Evolutionary conservation across 2,113 vertebrate genomes (phyloP).

Genomic region (Ornithorhynchus anatinus): DNA sequence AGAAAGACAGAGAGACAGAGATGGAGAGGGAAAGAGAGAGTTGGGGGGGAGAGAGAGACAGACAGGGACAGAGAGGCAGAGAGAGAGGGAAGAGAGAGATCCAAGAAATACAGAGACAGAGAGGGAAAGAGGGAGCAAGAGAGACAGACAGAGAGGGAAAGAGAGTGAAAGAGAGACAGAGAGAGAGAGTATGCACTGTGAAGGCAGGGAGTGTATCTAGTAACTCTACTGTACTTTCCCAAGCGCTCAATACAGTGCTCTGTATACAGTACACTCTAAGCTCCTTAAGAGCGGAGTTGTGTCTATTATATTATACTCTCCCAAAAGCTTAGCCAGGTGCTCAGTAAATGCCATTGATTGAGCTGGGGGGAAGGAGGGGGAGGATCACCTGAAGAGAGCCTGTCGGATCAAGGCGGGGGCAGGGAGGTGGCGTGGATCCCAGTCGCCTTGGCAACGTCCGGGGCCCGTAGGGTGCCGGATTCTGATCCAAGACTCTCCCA

Average conservation of each 20-base stretch:
- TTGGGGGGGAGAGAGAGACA: background rate
- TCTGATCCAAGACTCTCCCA: background rate
- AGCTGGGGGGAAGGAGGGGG: too few species aligned
- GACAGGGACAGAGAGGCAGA: background rate
- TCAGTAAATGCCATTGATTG: background rate
- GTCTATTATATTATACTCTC: background rate
- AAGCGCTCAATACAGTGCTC: background rate
- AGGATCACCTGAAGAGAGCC: background rate
- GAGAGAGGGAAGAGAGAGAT: background rate
- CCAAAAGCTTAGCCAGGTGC: background rate
- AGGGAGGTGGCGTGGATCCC: background rate
- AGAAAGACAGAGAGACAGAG: background rate
- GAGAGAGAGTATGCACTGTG: background rate
- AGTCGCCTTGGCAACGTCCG: background rate
- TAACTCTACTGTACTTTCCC: too few species aligned
- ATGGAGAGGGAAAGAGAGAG: background rate
- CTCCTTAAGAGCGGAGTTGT: background rate
- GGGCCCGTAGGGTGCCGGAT: background rate
- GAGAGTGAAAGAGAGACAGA: background rate
- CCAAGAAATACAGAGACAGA: accelerated
- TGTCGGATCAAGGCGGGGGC: background rate
- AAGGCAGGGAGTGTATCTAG: background rate
- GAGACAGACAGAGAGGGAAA: background rate
- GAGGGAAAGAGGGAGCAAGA: accelerated
- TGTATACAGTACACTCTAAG: background rate